These are phyloP conservation scores for Notarius quadriscutis DNA, from an alignment of 2,113 vertebrate genomes.

Conservation along the genomic window DNA sequence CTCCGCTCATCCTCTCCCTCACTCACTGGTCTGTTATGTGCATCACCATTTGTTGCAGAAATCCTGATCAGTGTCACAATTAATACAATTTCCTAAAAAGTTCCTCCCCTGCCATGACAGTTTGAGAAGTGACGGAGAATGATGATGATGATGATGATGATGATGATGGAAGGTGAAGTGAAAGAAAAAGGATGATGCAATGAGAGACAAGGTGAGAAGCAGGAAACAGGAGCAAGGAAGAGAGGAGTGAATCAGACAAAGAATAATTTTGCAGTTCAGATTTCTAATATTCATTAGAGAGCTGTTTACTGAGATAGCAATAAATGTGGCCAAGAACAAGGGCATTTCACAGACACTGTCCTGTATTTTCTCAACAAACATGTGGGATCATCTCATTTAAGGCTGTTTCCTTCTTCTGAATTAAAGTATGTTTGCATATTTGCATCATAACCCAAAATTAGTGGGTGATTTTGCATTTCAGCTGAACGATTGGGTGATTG, in stretches of 20 bases:
- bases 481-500: neutral
- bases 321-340: neutral
- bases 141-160: slow-evolving; percentile 3
- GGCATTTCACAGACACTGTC: neutral
- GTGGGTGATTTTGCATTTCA: neutral
- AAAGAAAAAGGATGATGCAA: neutral
- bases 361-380: neutral
- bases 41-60: neutral
- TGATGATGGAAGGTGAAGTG: neutral
- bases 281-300: slow-evolving; percentile 5
- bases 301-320: neutral
- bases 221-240: neutral
- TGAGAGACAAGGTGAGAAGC: neutral
- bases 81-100: neutral
- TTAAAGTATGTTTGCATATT: neutral
- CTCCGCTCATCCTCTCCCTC: neutral
- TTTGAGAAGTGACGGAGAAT: neutral
- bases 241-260: neutral
- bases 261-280: neutral
- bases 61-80: neutral
- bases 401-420: neutral
- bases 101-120: neutral
- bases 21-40: neutral
- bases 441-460: too few species aligned
- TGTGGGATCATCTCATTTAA: neutral